Evolutionary conservation across 2,888 invertebrate genomes (phyloP).

Genomic region (Barypeithes pellucidus): DNA sequence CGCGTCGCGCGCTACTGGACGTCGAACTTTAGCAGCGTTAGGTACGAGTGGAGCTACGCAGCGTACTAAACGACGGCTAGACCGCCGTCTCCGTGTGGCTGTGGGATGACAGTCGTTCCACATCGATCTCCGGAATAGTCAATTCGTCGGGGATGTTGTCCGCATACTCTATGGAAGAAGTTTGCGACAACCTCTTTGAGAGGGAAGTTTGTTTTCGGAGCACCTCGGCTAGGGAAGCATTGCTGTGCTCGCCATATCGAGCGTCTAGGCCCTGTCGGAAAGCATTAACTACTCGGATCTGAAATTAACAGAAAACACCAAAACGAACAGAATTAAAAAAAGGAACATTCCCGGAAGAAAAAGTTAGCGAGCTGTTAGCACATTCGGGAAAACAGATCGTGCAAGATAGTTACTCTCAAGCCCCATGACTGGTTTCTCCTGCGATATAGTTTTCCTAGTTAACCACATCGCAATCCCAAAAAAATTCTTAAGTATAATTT

Average conservation of each 20-base stretch:
- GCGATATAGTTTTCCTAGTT: conserved; percentile 41
- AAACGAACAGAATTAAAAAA: conserved; percentile 71
- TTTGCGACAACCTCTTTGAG: conserved; percentile 92
- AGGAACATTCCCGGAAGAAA: conserved; percentile 67
- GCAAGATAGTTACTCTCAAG: conserved; percentile 60
- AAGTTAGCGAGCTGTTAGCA: conserved; percentile 68
- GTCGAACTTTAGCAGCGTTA: conserved; percentile 48
- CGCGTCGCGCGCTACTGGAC: conserved; percentile 62
- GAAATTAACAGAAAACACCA: conserved; percentile 75
- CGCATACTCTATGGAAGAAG: conserved; percentile 93
- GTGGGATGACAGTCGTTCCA: conserved; percentile 93
- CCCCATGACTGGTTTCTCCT: conserved; percentile 60
- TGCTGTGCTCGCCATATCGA: conserved; percentile 92
- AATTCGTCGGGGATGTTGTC: conserved; percentile 91
- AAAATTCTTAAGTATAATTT: conserved; percentile 54
- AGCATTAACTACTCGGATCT: conserved; percentile 99
- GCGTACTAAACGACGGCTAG: conserved; percentile 71
- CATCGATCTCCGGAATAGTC: conserved; percentile 93
- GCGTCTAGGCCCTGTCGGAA: conserved; percentile 99
- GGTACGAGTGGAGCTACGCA: conserved; percentile 53
- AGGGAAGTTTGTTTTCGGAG: conserved; percentile 95
- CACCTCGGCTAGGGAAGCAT: conserved; percentile 93
- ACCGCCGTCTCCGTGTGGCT: conserved; percentile 97
- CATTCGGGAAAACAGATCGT: conserved; percentile 68
- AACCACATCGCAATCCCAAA: conserved; percentile 45